Evolutionary conservation across 2,888 invertebrate genomes (phyloP), one percentile per base, ranked within the genome.

Genomic region (Sinodicranocentrus sp.): DNA sequence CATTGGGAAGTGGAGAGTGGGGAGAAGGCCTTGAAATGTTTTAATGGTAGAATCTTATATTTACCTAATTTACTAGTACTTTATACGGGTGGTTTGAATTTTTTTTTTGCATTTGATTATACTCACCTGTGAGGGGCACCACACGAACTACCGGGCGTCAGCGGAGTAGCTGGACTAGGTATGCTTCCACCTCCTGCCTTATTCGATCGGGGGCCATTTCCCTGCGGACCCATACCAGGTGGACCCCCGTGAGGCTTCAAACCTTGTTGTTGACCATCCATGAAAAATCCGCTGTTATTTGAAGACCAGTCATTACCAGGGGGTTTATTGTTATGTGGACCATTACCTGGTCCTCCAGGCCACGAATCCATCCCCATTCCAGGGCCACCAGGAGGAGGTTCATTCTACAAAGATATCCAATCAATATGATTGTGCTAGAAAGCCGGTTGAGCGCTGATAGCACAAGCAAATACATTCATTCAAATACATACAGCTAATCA

Each of bases 141-240:
- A 82, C 88, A 89, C 19, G 88, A 87, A 84, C 89, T 89, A 67
- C 88, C 75, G 44, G 89, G 89, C 71, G 89, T 89, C 10, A 89
- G 82, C 54, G 89, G 89, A 33, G 89, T 89, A 65, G 88, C 89
- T 82, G 89, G 89, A 88, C 89, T 89, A 87, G 89, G 89, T 83
- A 89, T 89, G 72, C 88, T 88, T 82, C 89, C 89, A 23, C 89
- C 88, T 54, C 88, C 88, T 76, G 26, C 85, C 85, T 89, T 89
- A 39, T 71, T 84, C 8, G 87, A 77, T 15, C 88, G 78, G 39
- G 86, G 86, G 17, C 89, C 89, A 67, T 88, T 88, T 44, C 88
- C 89, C 52, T 86, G 85, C 13, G 88, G 82, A 65, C 84, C 84
- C 79, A 87, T 84, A 48, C 84, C 84, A 33, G 86, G 87, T 15